Base-by-base conservation (phyloP, 2,797 vertebrate species). In the Chlorospingus flavigularis region DNA sequence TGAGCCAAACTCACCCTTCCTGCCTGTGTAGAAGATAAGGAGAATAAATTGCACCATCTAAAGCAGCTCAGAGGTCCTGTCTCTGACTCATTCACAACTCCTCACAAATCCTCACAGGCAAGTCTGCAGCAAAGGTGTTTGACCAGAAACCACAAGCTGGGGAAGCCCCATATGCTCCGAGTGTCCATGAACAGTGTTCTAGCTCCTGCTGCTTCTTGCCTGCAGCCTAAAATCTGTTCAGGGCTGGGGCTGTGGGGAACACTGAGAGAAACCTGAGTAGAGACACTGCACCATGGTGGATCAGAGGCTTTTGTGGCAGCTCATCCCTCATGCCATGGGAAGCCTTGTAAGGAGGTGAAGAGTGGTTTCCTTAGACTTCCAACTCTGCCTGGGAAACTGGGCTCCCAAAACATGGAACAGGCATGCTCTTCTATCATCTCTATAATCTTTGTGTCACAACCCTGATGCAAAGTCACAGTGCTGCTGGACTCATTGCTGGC, bases 371-470 rank as follows among this genome's bases (percentile, higher is more conserved):
- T 53, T 61, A 20, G 30, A 61, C 9, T 61, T 76, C 54, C 54
- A 67, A 4, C 23, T 53, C 9, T 53, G 54, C 47, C 39, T 68
- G 40, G 39, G 20, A 76, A 47, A 45, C 30, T 30, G 33, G 54
- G 16, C 54, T 54, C 33, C 33, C 40, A 53, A 33, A 47, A 61
- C 33, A 15, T 24, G 30, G 40, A 30, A 33, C 33, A 39, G 54
- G 7, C 19, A 11, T 19, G 12, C 75, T 61, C 33, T 68, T 47
- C 63, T 63, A 33, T 33, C 16, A 8, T 33, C 9, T 61, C 19
- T 60, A 54, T 39, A 62, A 17, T 40, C 54, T 68, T 47, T 0
- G 0, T 47, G 39, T 61, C 63, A 25, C 72, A 39, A 1, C 4
- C 10, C 39, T 60, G 54, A 17, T 3, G 19, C 6, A 28, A 24